Percentiles rank a stretch among this genome's conserved stretches.
phyloP scores from a whole-genome alignment of 2,113 vertebrate species.

The Turnix velox region DNA sequence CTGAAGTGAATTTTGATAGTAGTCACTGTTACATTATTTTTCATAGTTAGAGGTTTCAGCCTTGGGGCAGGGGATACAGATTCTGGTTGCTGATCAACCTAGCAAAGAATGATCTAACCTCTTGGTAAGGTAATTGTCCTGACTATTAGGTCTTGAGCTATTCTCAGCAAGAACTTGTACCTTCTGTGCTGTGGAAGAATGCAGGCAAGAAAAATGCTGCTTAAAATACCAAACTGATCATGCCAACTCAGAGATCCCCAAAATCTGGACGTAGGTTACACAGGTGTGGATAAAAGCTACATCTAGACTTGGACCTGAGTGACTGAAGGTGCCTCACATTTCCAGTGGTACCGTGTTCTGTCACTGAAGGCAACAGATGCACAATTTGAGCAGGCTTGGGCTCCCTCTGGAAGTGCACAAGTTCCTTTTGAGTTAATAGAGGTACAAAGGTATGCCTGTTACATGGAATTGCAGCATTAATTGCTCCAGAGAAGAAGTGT shows the following conservation, averaged over 20 bases:
- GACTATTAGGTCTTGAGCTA: not conserved
- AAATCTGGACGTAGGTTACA: not conserved
- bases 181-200: not conserved
- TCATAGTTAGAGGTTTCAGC: not conserved
- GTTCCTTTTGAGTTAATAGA: not conserved
- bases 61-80: accelerated
- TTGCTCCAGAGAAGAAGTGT: not conserved
- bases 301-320: not conserved
- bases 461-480: not conserved
- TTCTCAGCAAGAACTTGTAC: not conserved
- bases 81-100: not conserved
- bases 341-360: not conserved
- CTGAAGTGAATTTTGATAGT: not conserved
- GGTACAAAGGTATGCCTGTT: not conserved
- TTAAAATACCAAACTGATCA: not conserved
- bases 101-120: not conserved
- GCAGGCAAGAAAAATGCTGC: not conserved
- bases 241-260: not conserved
- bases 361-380: not conserved
- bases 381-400: not conserved
- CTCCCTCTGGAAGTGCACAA: not conserved
- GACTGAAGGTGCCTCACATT: not conserved
- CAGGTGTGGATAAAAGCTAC: not conserved
- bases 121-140: not conserved
- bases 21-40: not conserved